Evolutionary conservation across 2,113 vertebrate species (phyloP).

Genomic region (Alouatta palliata): DNA sequence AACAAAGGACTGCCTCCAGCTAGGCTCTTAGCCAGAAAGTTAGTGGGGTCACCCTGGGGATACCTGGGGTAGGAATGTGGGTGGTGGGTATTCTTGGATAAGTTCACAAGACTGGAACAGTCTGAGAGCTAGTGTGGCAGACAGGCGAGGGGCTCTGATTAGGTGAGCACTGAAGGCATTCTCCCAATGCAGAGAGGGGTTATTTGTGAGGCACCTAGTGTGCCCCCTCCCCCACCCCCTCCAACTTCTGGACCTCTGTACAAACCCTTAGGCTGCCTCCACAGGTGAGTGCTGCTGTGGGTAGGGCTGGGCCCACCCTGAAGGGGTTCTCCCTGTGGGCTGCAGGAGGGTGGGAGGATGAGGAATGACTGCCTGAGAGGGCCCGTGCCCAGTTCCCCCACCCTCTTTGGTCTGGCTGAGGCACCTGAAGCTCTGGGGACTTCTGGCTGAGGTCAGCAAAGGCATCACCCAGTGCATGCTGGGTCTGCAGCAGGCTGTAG

Average conservation of each 20-base stretch:
- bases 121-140: conserved; percentile 59
- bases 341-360: conserved; percentile 74
- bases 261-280: conserved; percentile 69
- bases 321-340: conserved; percentile 76
- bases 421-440: conserved; percentile 96
- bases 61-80: conserved; percentile 30
- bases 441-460: conserved; percentile 99
- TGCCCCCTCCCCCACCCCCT: not conserved
- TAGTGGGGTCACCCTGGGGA: conserved; percentile 30
- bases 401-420: conserved; percentile 48
- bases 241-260: conserved; percentile 21
- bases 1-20: conserved; percentile 29
- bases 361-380: conserved; percentile 63
- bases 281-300: conserved; percentile 73
- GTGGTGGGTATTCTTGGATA: not conserved
- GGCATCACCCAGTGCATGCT: conserved; percentile 95
- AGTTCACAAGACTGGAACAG: conserved; percentile 32
- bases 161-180: conserved; percentile 60
- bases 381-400: conserved; percentile 50
- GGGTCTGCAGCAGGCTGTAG: conserved; percentile 98
- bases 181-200: conserved; percentile 40
- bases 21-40: conserved; percentile 56
- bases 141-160: conserved; percentile 53
- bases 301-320: conserved; percentile 70
- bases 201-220: conserved; percentile 54